Evolutionary conservation across 2,888 invertebrate genomes (phyloP).

Genomic region (Epistrophe grossulariae): DNA sequence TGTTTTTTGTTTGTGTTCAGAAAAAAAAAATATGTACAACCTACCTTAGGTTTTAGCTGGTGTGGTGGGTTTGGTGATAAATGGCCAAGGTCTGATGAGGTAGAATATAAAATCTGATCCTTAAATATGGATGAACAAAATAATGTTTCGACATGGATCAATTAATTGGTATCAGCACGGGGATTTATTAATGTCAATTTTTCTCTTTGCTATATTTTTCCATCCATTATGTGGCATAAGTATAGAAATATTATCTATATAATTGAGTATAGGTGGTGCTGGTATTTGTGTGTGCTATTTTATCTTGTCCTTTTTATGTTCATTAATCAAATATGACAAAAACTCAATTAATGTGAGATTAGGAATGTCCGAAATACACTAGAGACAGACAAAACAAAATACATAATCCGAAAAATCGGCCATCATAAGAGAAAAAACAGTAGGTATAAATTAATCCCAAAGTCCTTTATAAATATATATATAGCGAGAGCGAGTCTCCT

Average conservation of each 20-base stretch:
- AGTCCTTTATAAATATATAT: constrained; percentile 1
- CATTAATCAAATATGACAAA: constrained; percentile 56
- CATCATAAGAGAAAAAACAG: not conserved
- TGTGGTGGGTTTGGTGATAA: not conserved
- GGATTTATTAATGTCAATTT: constrained; percentile 23
- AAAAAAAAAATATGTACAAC: not conserved
- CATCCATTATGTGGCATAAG: not conserved
- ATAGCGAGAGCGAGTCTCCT: too few relatives aligned
- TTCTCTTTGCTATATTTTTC: not conserved
- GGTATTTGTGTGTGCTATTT: not conserved
- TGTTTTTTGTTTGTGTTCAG: not conserved
- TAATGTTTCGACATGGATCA: constrained; percentile 15
- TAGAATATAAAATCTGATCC: not conserved
- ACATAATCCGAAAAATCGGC: constrained; percentile 17
- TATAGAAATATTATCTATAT: not conserved
- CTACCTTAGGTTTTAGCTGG: not conserved
- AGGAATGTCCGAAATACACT: constrained; percentile 32
- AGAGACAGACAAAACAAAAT: constrained; percentile 16
- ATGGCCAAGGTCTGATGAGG: too few relatives aligned
- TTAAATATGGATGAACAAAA: not conserved
- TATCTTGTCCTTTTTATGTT: constrained; percentile 1
- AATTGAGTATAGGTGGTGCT: too few relatives aligned
- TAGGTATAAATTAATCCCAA: constrained; percentile 6
- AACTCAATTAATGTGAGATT: constrained; percentile 51
- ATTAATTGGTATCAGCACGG: constrained; percentile 29